These are phyloP conservation scores for Ernsta delagoae DNA, from an alignment of 2,888 invertebrate genomes.

Conservation along the genomic window DNA sequence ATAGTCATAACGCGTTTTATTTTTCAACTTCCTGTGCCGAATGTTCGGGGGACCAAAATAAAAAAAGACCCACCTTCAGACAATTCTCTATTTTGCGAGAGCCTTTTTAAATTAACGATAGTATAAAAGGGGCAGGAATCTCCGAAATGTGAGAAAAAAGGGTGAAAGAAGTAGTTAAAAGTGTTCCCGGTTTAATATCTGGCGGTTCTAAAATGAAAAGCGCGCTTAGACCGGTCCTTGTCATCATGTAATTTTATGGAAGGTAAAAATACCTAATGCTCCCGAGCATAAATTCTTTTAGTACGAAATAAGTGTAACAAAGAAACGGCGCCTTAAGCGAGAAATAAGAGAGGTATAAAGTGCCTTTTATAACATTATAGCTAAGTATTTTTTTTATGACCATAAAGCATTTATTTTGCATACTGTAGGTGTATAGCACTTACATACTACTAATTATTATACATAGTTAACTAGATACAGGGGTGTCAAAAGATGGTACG, in stretches of 20 bases:
- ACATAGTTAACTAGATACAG: too few species aligned
- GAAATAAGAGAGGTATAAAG: not conserved
- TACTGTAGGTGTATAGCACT: too few species aligned
- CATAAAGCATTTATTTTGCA: too few species aligned
- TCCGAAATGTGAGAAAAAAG: conserved; percentile 37
- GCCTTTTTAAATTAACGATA: conserved; percentile 41
- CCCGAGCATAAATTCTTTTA: conserved; percentile 17
- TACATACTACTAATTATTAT: too few species aligned
- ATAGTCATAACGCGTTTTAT: conserved; percentile 23
- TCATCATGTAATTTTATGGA: conserved; percentile 31
- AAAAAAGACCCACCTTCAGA: conserved; percentile 31
- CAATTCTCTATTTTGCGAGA: conserved; percentile 36
- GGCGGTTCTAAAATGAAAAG: conserved; percentile 20
- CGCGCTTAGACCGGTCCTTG: conserved; percentile 15
- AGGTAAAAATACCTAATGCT: conserved; percentile 19
- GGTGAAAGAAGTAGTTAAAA: conserved; percentile 31
- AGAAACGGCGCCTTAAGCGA: conserved; percentile 5
- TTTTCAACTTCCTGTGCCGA: conserved; percentile 25
- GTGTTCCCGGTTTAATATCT: conserved; percentile 33
- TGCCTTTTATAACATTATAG: not conserved
- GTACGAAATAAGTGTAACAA: conserved; percentile 8
- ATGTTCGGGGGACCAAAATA: conserved; percentile 30
- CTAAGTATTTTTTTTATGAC: too few species aligned
- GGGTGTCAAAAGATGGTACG: too few species aligned
- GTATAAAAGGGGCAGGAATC: conserved; percentile 36